phyloP scores from a whole-genome alignment of 2,113 vertebrate genomes.

The Copsychus sechellarum region DNA sequence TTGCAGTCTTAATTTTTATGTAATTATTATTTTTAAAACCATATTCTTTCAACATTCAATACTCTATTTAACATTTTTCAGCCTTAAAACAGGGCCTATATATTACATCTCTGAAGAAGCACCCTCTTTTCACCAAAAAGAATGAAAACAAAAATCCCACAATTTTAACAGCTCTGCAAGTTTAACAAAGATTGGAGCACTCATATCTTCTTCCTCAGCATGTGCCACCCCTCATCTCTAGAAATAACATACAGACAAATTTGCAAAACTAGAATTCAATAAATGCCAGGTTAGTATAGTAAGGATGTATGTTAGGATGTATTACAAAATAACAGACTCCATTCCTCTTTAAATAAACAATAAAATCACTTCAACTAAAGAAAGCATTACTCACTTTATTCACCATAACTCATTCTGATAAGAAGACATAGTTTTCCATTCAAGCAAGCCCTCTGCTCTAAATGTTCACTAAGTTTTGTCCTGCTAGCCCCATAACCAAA shows the following conservation, averaged over 20 bases:
- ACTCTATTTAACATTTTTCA: not conserved
- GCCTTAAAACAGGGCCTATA: not conserved
- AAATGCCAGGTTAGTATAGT: not conserved
- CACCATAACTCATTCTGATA: not conserved
- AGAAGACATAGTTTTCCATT: not conserved
- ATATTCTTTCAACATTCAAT: not conserved
- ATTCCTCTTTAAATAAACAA: not conserved
- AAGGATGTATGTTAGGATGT: not conserved
- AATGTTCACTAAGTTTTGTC: not conserved
- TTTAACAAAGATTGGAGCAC: not conserved
- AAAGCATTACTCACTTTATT: not conserved
- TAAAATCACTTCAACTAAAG: not conserved
- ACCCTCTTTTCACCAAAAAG: not conserved
- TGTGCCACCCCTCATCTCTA: not conserved
- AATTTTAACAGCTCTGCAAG: not conserved
- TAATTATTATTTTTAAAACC: not conserved
- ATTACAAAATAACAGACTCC: not conserved
- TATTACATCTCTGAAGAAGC: not conserved
- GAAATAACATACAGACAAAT: not conserved
- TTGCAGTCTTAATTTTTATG: not conserved
- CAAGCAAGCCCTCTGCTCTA: not conserved
- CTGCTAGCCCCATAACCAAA: not conserved
- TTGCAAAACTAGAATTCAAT: not conserved
- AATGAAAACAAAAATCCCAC: not conserved
- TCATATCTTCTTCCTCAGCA: not conserved